Evolutionary conservation across 2,888 invertebrate genomes (phyloP).

Genomic region (Quadriops clusia): DNA sequence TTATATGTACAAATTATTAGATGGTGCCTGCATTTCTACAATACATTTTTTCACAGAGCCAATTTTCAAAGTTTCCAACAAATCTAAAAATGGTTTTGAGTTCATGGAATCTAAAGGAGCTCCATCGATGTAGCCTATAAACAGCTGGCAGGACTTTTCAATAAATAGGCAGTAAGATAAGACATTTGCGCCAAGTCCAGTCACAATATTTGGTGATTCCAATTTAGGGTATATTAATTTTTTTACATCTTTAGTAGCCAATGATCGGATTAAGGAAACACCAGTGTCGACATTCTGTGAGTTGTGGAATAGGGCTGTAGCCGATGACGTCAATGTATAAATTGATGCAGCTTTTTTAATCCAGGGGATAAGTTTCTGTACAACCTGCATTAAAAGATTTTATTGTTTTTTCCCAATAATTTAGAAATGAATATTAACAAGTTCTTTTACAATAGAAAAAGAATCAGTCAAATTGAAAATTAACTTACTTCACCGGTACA

Average conservation of each 20-base stretch:
- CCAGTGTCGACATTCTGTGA: slow-evolving; percentile 17
- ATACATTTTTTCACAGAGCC: slow-evolving; percentile 12
- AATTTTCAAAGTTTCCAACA: slow-evolving; percentile 17
- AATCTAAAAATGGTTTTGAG: slow-evolving; percentile 24
- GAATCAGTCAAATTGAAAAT: not conserved
- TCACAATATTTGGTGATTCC: slow-evolving; percentile 31
- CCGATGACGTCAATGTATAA: slow-evolving; percentile 26
- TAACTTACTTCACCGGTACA: slow-evolving; percentile 10
- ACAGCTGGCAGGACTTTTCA: slow-evolving; percentile 24
- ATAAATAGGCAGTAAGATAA: slow-evolving; percentile 27
- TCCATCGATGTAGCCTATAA: slow-evolving; percentile 27
- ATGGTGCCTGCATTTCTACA: slow-evolving; percentile 14
- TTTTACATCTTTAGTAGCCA: slow-evolving; percentile 19
- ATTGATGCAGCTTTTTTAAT: slow-evolving; percentile 23
- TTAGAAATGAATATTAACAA: not conserved
- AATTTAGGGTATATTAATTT: slow-evolving; percentile 21
- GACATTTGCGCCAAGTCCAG: slow-evolving; percentile 29
- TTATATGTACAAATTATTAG: slow-evolving; percentile 24
- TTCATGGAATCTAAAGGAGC: slow-evolving; percentile 30
- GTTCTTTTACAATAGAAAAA: not conserved
- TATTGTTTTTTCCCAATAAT: slow-evolving; percentile 3
- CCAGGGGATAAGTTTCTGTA: slow-evolving; percentile 25
- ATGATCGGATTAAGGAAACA: slow-evolving; percentile 22
- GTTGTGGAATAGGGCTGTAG: slow-evolving; percentile 26
- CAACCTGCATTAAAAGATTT: slow-evolving; percentile 23